Evolutionary conservation across 2,888 invertebrate genomes (phyloP), one percentile per base, ranked within the genome.

Genomic region (Limnephilus rhombicus): DNA sequence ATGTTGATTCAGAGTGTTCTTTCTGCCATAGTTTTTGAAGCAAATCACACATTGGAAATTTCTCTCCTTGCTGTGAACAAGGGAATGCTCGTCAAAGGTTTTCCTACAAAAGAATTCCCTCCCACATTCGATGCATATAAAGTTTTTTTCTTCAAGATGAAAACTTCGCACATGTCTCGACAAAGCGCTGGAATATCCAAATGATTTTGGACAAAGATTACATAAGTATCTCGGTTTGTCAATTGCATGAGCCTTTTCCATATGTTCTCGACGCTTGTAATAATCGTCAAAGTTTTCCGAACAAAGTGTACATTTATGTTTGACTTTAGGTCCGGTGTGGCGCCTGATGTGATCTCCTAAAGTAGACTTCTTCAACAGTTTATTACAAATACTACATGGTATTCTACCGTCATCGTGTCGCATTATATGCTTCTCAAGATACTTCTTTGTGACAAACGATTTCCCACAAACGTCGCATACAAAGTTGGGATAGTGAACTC

Each of bases 51-150:
- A 97, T 0, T 95, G 95, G 45, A 96, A 96, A 41, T 96, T 96
- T 29, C 96, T 94, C 41, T 96, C 96, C 0, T 96, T 96, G 1
- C 96, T 96, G 85, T 97, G 97, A 24, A 96, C 96, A 0, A 96
- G 96, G 96, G 96, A 96, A 92, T 97, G 97, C 95, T 96, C 96
- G 92, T 96, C 96, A 45, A 97, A 94, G 11, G 96, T 96, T 90
- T 96, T 96, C 92, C 96, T 96, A 0, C 96, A 96, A 91, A 96
- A 96, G 93, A 97, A 97, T 0, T 96, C 96, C 3, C 96, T 94
- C 49, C 96, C 96, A 85, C 97, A 97, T 68, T 96, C 95, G 41
- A 95, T 95, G 89, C 97, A 97, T 24, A 96, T 95, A 92, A 96
- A 96, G 29, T 96, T 96, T 93, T 95, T 96, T 68, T 95, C 94